A percentile compares a stretch with the other conserved stretches of the same genome.
phyloP scores from a whole-genome alignment of 2,113 vertebrate genomes.

The Columba livia region DNA sequence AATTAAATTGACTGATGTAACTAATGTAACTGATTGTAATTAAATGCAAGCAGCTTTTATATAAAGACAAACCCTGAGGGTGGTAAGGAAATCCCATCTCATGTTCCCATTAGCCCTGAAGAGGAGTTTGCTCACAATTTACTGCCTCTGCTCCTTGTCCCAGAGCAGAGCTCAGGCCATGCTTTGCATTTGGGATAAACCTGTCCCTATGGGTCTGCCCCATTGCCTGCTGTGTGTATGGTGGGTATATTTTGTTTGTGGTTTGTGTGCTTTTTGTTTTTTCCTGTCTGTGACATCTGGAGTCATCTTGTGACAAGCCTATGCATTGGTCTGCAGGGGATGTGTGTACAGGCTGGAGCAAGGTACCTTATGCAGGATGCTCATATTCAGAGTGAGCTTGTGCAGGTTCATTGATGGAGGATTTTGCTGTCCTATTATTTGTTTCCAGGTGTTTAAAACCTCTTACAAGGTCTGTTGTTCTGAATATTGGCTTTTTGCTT shows the following conservation, averaged over 20 bases:
- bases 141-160: not conserved
- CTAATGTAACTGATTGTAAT: conserved; percentile 66
- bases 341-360: not conserved
- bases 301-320: not conserved
- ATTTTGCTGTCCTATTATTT: not conserved
- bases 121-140: not conserved
- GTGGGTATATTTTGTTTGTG: no score
- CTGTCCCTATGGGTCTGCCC: not conserved
- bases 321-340: not conserved
- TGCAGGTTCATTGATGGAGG: not conserved
- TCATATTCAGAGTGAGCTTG: not conserved
- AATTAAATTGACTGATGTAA: conserved; percentile 65
- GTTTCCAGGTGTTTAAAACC: not conserved
- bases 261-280: no score
- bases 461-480: not conserved
- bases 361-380: not conserved
- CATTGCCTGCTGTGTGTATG: no score
- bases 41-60: conserved; percentile 48
- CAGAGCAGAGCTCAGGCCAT: not conserved
- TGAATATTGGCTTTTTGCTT: not conserved
- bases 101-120: conserved; percentile 17
- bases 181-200: fast-evolving
- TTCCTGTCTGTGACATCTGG: no score
- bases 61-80: conserved; percentile 51
- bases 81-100: conserved; percentile 54